These are phyloP conservation scores for Myotis daubentonii DNA, from an alignment of 2,797 vertebrate species.

Conservation along the genomic window DNA sequence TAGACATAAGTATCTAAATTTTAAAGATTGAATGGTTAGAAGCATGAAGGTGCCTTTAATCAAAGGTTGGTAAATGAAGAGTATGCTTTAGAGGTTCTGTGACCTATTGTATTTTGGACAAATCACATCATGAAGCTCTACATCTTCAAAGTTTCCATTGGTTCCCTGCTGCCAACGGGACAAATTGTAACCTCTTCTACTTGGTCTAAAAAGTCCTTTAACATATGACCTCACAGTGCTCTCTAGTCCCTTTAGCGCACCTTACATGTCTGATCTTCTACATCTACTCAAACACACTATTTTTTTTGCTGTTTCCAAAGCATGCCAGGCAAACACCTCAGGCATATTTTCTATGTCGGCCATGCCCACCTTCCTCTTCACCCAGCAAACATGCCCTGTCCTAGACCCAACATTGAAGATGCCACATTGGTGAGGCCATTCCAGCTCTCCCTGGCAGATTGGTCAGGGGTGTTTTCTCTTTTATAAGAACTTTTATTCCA, in stretches of 20 bases:
- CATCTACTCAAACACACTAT: not conserved
- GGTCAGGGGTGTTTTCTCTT: not conserved
- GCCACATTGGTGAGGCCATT: not conserved
- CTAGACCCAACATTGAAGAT: rapidly evolving
- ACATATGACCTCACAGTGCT: not conserved
- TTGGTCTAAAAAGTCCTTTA: not conserved
- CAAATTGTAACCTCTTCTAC: not conserved
- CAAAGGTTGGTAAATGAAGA: not conserved
- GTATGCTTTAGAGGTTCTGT: not conserved
- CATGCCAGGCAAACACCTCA: not conserved
- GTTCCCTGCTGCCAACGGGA: not conserved
- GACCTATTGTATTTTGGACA: not conserved
- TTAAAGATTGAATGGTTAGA: not conserved
- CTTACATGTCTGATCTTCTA: not conserved
- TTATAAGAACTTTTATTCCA: not conserved
- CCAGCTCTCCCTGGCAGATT: not conserved
- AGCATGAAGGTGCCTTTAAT: not conserved
- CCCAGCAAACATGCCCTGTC: not conserved
- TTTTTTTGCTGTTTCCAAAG: not conserved
- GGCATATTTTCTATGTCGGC: not conserved
- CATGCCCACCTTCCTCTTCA: not conserved
- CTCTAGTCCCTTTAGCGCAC: not conserved
- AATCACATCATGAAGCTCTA: not conserved
- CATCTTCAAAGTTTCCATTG: not conserved
- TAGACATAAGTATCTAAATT: not conserved